phyloP scores from a whole-genome alignment of 2,888 invertebrate genomes.

The Plagodis pulveraria region DNA sequence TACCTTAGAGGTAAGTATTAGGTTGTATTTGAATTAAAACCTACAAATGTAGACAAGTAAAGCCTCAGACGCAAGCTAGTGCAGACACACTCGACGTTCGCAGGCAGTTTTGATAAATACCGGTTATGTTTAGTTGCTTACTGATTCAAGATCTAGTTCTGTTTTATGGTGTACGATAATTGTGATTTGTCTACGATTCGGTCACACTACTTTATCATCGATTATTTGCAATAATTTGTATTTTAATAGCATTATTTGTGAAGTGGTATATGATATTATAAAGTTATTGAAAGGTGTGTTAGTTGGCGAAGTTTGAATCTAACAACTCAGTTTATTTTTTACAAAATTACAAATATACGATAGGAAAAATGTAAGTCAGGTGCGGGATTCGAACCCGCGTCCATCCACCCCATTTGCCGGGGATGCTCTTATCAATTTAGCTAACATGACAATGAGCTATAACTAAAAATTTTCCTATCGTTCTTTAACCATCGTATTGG shows the following conservation, averaged over 20 bases:
- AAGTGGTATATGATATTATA: not conserved
- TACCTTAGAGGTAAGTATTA: too few species aligned
- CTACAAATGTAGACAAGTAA: not conserved
- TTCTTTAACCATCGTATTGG: too few species aligned
- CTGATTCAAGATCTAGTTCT: slow-evolving; percentile 56
- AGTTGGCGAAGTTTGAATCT: not conserved
- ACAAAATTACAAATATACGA: too few species aligned
- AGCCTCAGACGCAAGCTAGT: slow-evolving; percentile 32
- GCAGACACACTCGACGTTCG: slow-evolving; percentile 2
- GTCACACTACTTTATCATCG: slow-evolving; percentile 45
- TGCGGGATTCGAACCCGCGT: too few species aligned
- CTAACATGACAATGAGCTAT: too few species aligned
- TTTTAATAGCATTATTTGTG: slow-evolving; percentile 31
- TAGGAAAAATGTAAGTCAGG: too few species aligned
- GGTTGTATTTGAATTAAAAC: too few species aligned
- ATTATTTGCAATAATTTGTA: slow-evolving; percentile 43
- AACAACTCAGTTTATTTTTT: too few species aligned
- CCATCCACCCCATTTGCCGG: too few species aligned
- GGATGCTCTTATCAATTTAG: too few species aligned
- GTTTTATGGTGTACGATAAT: slow-evolving; percentile 59
- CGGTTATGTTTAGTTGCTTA: slow-evolving; percentile 54
- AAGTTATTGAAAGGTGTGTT: not conserved
- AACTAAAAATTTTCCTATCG: too few species aligned
- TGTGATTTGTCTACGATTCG: slow-evolving; percentile 64
- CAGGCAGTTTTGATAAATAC: slow-evolving; percentile 42